phyloP scores from a whole-genome alignment of 2,797 vertebrate genomes.

The Peromyscus eremicus region DNA sequence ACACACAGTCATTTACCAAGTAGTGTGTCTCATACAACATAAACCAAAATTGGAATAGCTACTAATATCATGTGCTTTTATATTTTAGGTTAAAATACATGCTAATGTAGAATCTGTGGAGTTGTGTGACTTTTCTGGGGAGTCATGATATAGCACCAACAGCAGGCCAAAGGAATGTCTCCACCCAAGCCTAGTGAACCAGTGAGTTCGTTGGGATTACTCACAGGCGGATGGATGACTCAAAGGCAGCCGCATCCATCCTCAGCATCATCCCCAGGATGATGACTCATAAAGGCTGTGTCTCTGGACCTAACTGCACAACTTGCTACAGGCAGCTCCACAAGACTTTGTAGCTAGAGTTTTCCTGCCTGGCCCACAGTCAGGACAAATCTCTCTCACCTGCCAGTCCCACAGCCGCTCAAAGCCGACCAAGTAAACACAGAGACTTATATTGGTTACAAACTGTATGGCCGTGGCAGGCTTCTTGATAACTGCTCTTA shows the following conservation, averaged over 20 bases:
- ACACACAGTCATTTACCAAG: background rate
- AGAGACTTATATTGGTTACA: too few relatives aligned
- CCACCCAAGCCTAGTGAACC: background rate
- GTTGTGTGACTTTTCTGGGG: background rate
- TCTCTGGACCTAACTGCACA: background rate
- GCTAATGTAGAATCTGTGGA: background rate
- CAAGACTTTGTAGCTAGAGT: too few relatives aligned
- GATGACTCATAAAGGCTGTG: background rate
- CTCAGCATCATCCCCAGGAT: background rate
- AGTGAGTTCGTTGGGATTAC: background rate
- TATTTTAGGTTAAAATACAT: constrained; percentile 43
- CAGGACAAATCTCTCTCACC: too few relatives aligned
- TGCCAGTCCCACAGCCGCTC: too few relatives aligned
- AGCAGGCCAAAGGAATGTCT: background rate
- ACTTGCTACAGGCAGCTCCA: background rate
- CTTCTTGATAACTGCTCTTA: too few relatives aligned
- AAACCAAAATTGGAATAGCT: constrained; percentile 17
- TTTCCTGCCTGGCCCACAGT: too few relatives aligned
- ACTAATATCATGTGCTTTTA: background rate
- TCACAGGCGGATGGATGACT: background rate
- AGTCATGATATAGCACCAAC: background rate
- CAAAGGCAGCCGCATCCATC: background rate
- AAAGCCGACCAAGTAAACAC: too few relatives aligned
- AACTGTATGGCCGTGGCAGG: too few relatives aligned
- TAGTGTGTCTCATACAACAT: background rate